These are phyloP conservation scores for Triplophysa rosa DNA, from an alignment of 2,113 vertebrate genomes.

Conservation along the genomic window DNA sequence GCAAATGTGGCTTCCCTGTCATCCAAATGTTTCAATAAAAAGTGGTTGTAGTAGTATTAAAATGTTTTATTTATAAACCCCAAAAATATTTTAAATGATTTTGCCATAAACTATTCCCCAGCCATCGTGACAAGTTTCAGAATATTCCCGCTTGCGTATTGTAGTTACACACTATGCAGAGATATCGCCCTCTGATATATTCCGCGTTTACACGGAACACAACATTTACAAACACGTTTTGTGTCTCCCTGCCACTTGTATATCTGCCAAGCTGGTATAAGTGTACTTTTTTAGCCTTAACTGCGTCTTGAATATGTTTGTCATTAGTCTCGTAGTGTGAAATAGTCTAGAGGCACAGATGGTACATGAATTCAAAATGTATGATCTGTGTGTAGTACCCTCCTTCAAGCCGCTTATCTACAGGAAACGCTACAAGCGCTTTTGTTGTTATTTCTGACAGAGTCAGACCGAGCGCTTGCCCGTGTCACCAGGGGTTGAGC, in stretches of 20 bases:
- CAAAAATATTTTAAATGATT: too few relatives aligned
- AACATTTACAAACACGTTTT: neutral
- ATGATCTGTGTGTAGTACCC: constrained; percentile 55
- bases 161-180: neutral
- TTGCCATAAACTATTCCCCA: neutral
- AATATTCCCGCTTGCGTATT: neutral
- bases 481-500: constrained; percentile 58
- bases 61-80: too few relatives aligned
- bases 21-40: too few relatives aligned
- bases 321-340: constrained; percentile 51
- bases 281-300: constrained; percentile 28
- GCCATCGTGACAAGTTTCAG: neutral
- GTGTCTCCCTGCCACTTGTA: neutral
- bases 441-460: constrained; percentile 60
- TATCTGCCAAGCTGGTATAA: constrained; percentile 3
- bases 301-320: constrained; percentile 46
- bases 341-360: constrained; percentile 51
- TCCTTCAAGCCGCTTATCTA: constrained; percentile 57
- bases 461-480: constrained; percentile 54
- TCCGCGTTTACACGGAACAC: neutral
- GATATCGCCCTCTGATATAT: neutral
- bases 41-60: too few relatives aligned
- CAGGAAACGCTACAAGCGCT: constrained; percentile 60
- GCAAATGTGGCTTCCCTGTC: too few relatives aligned
- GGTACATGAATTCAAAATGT: constrained; percentile 61